These are phyloP conservation scores for Lepidurus couesii DNA, from an alignment of 1,140 invertebrate genomes.

Conservation along the genomic window DNA sequence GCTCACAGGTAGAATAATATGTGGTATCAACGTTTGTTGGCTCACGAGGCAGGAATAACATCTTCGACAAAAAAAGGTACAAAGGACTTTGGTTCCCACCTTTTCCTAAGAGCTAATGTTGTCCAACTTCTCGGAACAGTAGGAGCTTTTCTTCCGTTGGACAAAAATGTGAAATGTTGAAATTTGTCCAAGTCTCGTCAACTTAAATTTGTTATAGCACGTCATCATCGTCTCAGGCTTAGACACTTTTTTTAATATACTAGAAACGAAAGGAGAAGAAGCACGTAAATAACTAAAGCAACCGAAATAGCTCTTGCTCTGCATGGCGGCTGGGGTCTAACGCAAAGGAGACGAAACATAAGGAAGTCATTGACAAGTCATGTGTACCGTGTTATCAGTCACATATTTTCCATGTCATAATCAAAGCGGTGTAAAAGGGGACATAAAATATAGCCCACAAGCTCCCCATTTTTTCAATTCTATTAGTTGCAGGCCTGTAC, in stretches of 20 bases:
- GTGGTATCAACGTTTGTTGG: not conserved
- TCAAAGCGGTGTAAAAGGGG: slow-evolving; percentile 18
- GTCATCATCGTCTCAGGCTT: not conserved
- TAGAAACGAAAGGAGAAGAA: not conserved
- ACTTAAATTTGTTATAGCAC: not conserved
- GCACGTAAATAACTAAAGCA: not conserved
- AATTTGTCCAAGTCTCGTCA: not conserved
- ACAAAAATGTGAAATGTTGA: too few species aligned
- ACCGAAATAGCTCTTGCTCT: not conserved
- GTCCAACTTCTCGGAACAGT: too few species aligned
- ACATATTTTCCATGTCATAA: slow-evolving; percentile 11
- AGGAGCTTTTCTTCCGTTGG: too few species aligned
- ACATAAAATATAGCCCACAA: not conserved
- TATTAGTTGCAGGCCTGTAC: not conserved
- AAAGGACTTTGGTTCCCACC: not conserved
- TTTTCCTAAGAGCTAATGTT: not conserved
- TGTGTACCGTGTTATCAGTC: slow-evolving; percentile 18
- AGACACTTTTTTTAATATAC: not conserved
- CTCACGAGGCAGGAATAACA: not conserved
- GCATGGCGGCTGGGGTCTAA: not conserved
- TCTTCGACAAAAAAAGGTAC: not conserved
- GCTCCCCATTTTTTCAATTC: not conserved
- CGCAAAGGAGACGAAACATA: not conserved
- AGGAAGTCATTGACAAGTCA: not conserved
- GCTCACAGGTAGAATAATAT: not conserved